These are phyloP conservation scores for Thera obeliscata DNA, from an alignment of 2,888 invertebrate species.

Conservation along the genomic window DNA sequence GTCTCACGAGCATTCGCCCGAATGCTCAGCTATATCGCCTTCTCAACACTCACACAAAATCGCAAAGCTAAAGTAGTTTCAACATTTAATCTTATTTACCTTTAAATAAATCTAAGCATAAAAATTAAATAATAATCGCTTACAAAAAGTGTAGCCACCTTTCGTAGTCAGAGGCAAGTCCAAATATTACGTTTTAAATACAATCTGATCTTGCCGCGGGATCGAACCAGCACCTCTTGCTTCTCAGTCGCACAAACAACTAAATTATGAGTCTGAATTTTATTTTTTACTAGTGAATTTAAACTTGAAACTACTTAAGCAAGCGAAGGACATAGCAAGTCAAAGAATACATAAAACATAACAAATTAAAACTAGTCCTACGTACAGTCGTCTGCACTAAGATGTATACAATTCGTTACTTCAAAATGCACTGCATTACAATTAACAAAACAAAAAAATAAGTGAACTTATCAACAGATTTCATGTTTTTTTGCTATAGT, in stretches of 20 bases:
- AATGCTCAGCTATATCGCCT: background rate
- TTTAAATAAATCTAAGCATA: background rate
- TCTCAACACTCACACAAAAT: background rate
- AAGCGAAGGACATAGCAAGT: slow-evolving; percentile 13
- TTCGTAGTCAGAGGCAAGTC: too few species aligned
- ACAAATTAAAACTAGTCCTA: background rate
- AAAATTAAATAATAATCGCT: too few species aligned
- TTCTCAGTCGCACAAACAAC: background rate
- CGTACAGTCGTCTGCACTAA: background rate
- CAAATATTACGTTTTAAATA: too few species aligned
- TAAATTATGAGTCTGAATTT: background rate
- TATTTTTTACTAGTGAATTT: background rate
- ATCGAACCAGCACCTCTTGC: background rate
- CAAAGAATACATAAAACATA: slow-evolving; percentile 14
- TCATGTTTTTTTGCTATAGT: too few species aligned
- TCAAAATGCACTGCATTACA: too few species aligned
- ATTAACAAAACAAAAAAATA: too few species aligned
- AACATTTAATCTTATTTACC: background rate
- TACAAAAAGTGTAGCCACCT: too few species aligned
- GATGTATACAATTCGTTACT: too few species aligned
- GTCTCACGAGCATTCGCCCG: background rate
- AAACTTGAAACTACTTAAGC: slow-evolving; percentile 21
- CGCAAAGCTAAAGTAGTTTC: slow-evolving; percentile 15
- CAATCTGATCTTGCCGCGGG: background rate
- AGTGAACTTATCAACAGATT: too few species aligned